Conservation (phyloP, 1,140 invertebrate species). For the Phymorhynchus buccinoides region DNA sequence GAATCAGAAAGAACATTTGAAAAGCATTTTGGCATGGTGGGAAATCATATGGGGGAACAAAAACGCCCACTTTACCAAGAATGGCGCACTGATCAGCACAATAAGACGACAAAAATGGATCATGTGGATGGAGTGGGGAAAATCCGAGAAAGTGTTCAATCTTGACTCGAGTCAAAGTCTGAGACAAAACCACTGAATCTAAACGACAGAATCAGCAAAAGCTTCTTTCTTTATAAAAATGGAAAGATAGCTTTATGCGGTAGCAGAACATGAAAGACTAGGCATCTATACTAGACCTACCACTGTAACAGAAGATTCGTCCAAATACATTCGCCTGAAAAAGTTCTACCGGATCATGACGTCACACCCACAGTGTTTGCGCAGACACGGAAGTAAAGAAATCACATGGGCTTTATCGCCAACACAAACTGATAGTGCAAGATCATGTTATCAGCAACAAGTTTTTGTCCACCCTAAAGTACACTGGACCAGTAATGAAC, state of each 20-base stretch:
- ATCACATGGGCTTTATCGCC: conserved; percentile 12
- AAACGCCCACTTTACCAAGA: background rate
- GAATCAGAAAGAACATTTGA: no score
- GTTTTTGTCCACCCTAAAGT: background rate
- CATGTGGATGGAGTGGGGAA: no score
- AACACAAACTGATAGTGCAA: background rate
- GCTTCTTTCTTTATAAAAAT: no score
- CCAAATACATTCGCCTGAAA: conserved; percentile 15
- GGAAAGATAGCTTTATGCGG: no score
- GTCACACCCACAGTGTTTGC: conserved; percentile 49
- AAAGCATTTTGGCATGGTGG: no score
- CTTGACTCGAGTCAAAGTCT: background rate
- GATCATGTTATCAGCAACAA: background rate
- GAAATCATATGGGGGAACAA: no score
- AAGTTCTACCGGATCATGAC: conserved; percentile 45
- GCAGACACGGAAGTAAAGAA: conserved; percentile 57
- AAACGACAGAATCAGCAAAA: no score
- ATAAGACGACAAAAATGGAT: background rate
- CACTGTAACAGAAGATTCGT: conserved; percentile 14
- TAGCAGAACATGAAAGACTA: no score
- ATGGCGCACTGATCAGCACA: conserved; percentile 1
- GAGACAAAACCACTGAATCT: no score
- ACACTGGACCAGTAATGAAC: background rate
- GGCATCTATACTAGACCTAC: no score
- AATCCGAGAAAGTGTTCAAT: no score